Conservation (phyloP, 2,888 invertebrate genomes). For the Cephus rjabovi region DNA sequence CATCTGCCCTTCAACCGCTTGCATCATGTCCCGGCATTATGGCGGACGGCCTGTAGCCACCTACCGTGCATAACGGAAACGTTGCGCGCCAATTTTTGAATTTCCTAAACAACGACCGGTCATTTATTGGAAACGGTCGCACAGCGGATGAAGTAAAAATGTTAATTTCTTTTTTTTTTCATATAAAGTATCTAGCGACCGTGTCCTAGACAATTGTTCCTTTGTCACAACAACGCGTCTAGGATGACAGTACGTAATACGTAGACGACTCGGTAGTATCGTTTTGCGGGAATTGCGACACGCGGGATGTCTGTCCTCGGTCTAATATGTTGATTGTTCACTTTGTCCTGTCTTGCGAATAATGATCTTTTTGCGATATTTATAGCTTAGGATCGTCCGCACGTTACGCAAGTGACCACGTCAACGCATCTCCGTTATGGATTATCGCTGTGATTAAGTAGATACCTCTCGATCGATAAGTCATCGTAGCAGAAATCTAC, state of each 20-base stretch:
- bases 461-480: too few relatives aligned
- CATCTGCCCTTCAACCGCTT: slow-evolving; percentile 41
- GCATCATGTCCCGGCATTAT: neutral
- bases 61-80: neutral
- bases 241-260: neutral
- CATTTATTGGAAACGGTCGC: neutral
- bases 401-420: neutral
- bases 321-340: slow-evolving; percentile 50
- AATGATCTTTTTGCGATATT: slow-evolving; percentile 20
- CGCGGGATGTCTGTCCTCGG: slow-evolving; percentile 43
- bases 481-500: neutral
- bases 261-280: slow-evolving; percentile 25
- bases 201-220: neutral
- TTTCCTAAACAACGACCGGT: neutral
- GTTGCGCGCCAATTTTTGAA: neutral
- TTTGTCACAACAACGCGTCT: neutral
- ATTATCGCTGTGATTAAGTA: neutral
- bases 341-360: slow-evolving; percentile 22
- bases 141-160: neutral
- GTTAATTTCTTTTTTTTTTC: neutral
- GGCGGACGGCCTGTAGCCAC: neutral
- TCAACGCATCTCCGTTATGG: neutral
- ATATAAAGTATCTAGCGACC: neutral
- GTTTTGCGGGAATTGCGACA: slow-evolving; percentile 44
- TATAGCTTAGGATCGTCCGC: neutral